Conservation (phyloP, 2,888 invertebrate species). For the Drosophila ochracea region DNA sequence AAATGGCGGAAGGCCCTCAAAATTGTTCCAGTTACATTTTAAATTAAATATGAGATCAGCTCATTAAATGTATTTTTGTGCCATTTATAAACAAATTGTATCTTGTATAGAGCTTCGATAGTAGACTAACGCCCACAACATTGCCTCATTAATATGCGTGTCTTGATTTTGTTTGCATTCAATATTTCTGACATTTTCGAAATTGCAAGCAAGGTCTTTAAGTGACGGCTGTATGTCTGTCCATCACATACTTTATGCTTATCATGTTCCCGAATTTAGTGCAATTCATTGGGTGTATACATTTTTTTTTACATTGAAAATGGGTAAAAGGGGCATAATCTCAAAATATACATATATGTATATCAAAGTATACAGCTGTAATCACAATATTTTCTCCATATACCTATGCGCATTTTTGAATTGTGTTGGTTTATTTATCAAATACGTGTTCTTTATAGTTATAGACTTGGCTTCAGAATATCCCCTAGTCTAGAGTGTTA, state of each 20-base stretch:
- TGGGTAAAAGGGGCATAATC: neutral
- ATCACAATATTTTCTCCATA: neutral
- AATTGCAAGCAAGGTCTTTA: constrained; percentile 47
- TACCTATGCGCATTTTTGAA: neutral
- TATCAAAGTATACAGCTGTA: neutral
- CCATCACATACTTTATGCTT: constrained; percentile 34
- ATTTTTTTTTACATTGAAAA: constrained; percentile 1
- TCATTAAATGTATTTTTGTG: constrained; percentile 42
- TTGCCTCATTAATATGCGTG: constrained; percentile 63
- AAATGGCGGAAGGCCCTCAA: constrained; percentile 24
- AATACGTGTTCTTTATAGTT: neutral
- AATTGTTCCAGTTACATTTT: constrained; percentile 65
- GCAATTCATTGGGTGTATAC: constrained; percentile 64
- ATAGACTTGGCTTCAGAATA: neutral
- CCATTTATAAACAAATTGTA: constrained; percentile 57
- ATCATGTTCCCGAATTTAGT: constrained; percentile 70
- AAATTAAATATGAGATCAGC: constrained; percentile 33
- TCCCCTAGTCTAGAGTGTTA: neutral
- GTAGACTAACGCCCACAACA: neutral
- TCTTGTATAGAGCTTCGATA: constrained; percentile 13
- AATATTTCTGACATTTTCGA: constrained; percentile 70
- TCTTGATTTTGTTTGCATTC: constrained; percentile 41
- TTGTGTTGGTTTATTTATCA: neutral
- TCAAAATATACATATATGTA: neutral
- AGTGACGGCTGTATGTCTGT: constrained; percentile 36